Conservation (phyloP, 2,797 vertebrate genomes). For the Manis pentadactyla region DNA sequence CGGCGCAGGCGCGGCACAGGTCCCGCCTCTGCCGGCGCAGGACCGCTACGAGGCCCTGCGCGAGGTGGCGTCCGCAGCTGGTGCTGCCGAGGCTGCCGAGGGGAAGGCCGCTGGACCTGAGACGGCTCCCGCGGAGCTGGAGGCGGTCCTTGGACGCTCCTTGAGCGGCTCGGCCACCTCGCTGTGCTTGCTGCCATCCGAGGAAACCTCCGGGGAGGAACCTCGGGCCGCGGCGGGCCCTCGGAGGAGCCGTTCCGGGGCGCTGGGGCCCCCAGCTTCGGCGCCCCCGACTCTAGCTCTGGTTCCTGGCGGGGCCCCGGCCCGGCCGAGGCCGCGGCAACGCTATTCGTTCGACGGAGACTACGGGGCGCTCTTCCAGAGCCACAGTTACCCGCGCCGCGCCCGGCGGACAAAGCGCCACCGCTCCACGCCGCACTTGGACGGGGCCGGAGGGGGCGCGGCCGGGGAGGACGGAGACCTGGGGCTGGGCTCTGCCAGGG, state of each 20-base stretch:
- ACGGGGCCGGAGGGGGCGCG: constrained; percentile 91
- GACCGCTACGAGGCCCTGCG: constrained; percentile 88
- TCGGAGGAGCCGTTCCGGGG: constrained; percentile 78
- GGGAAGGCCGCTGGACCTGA: constrained; percentile 86
- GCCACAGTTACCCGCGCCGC: constrained; percentile 97
- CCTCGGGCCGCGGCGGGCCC: constrained; percentile 44
- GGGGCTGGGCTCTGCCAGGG: constrained; percentile 87
- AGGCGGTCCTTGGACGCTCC: constrained; percentile 62
- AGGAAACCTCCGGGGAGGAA: constrained; percentile 89
- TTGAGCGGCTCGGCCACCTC: constrained; percentile 92
- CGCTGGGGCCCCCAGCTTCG: constrained; percentile 71
- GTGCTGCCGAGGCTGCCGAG: constrained; percentile 87
- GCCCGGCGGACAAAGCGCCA: constrained; percentile 94
- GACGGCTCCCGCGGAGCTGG: constrained; percentile 1
- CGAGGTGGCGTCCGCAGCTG: constrained; percentile 69
- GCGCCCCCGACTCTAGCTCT: constrained; percentile 71
- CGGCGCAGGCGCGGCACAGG: constrained; percentile 85
- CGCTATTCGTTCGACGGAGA: constrained; percentile 93
- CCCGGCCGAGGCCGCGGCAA: constrained; percentile 92
- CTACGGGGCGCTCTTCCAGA: constrained; percentile 95
- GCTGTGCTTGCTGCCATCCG: constrained; percentile 92
- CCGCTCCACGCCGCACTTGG: constrained; percentile 95
- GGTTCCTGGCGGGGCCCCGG: constrained; percentile 80
- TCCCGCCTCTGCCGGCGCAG: constrained; percentile 78
- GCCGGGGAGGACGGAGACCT: constrained; percentile 83